Percentiles rank a stretch among this genome's conserved stretches.
Conservation (phyloP, 2,888 invertebrate genomes). For the Quadriops clusia region DNA sequence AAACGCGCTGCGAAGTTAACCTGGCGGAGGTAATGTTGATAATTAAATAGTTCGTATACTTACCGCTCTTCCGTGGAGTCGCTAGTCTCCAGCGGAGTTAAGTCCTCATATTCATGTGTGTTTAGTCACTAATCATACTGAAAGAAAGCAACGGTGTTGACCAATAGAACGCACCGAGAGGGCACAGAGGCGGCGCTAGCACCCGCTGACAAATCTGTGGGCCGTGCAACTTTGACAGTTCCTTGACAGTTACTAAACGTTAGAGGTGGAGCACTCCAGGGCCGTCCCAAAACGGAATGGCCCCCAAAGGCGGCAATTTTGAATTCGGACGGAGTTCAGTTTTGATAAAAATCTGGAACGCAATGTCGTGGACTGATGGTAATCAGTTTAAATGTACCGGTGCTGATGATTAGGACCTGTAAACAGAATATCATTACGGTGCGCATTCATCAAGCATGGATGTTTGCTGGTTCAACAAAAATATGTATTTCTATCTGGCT, state of each 20-base stretch:
- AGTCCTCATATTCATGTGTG: constrained; percentile 20
- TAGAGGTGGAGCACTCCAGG: constrained; percentile 37
- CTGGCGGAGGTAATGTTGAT: constrained; percentile 15
- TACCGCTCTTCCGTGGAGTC: constrained; percentile 28
- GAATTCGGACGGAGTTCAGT: constrained; percentile 18
- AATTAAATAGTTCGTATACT: constrained; percentile 29
- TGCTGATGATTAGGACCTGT: constrained; percentile 9
- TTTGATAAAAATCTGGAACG: constrained; percentile 8
- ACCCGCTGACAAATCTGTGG: constrained; percentile 36
- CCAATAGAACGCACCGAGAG: constrained; percentile 30
- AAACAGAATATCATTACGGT: constrained; percentile 10
- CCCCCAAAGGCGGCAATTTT: constrained; percentile 34
- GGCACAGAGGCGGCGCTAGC: constrained; percentile 34
- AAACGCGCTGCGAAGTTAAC: constrained; percentile 11
- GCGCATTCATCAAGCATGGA: too few species aligned
- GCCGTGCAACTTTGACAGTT: constrained; percentile 36
- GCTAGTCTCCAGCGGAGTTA: constrained; percentile 30
- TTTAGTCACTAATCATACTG: constrained; percentile 33
- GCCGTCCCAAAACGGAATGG: constrained; percentile 38
- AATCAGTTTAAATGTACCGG: too few species aligned
- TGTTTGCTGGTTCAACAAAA: too few species aligned
- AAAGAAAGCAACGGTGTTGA: constrained; percentile 27
- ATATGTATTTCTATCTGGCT: too few species aligned
- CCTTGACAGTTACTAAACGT: constrained; percentile 38
- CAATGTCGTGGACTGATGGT: constrained; percentile 9